phyloP scores from a whole-genome alignment of 2,888 invertebrate genomes.

The Ophioninae sp. region DNA sequence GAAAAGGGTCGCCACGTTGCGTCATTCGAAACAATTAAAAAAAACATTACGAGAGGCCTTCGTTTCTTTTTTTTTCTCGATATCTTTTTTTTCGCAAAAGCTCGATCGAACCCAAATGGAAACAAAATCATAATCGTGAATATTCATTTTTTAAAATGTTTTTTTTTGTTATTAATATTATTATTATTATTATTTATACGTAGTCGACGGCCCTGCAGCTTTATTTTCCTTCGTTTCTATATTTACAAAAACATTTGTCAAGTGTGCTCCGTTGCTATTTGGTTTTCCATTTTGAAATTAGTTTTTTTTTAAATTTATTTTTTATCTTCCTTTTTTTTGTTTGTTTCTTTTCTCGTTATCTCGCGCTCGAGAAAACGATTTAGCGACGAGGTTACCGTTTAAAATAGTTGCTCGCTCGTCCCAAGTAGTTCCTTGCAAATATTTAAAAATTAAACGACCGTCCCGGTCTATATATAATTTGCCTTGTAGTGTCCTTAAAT shows the following conservation, averaged over 20 bases:
- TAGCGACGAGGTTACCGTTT: constrained; percentile 27
- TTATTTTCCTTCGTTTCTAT: constrained; percentile 30
- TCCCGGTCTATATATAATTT: constrained; percentile 12
- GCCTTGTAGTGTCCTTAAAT: constrained; percentile 39
- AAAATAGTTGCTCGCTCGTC: constrained; percentile 52
- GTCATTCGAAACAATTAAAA: constrained; percentile 5
- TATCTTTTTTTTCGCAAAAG: too few species aligned
- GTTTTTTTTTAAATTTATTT: constrained; percentile 36
- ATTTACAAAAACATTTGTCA: constrained; percentile 54
- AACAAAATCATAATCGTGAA: constrained; percentile 16
- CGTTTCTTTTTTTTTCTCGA: neutral
- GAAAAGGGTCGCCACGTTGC: constrained; percentile 46
- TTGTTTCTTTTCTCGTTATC: constrained; percentile 15
- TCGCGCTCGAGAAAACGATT: constrained; percentile 30
- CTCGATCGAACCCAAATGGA: too few species aligned
- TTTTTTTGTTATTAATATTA: too few species aligned
- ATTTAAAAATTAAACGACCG: constrained; percentile 51
- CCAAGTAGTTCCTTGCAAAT: constrained; percentile 14
- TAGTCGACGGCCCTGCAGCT: constrained; percentile 35
- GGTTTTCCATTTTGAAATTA: constrained; percentile 14
- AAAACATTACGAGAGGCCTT: neutral
- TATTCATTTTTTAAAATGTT: too few species aligned
- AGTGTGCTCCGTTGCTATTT: constrained; percentile 46
- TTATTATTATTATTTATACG: neutral
- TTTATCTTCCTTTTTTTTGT: neutral